Conservation (phyloP, 2,888 invertebrate genomes). For the Cephus pulcher region DNA sequence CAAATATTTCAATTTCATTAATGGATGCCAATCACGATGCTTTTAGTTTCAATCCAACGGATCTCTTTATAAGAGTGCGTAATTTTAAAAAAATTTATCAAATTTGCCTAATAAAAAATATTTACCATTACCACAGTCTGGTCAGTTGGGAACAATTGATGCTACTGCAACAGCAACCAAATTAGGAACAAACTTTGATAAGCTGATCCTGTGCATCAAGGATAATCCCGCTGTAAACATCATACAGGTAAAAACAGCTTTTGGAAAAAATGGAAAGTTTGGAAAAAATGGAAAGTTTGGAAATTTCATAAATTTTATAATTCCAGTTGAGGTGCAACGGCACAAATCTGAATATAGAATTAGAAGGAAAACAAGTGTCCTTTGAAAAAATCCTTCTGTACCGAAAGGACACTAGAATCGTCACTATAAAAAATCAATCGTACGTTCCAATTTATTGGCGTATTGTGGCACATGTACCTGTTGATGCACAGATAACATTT, state of each 20-base stretch:
- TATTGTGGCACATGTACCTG: constrained; percentile 65
- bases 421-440: constrained; percentile 71
- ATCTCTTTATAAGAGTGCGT: constrained; percentile 40
- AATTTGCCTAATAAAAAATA: neutral
- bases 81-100: constrained; percentile 9
- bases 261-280: constrained; percentile 2
- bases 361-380: constrained; percentile 62
- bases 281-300: neutral
- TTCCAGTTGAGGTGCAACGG: constrained; percentile 68
- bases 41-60: constrained; percentile 67
- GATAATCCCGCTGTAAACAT: constrained; percentile 72
- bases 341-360: constrained; percentile 68
- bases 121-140: constrained; percentile 40
- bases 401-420: constrained; percentile 67
- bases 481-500: constrained; percentile 54
- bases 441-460: constrained; percentile 71
- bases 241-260: constrained; percentile 53
- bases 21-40: constrained; percentile 61
- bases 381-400: constrained; percentile 72
- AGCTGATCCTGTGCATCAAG: constrained; percentile 64
- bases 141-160: constrained; percentile 43
- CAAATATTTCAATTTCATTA: constrained; percentile 68
- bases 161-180: constrained; percentile 56
- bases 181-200: constrained; percentile 52
- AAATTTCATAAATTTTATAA: constrained; percentile 12